These are phyloP conservation scores for Eciton burchellii DNA, from an alignment of 1,140 invertebrate species.

Conservation along the genomic window DNA sequence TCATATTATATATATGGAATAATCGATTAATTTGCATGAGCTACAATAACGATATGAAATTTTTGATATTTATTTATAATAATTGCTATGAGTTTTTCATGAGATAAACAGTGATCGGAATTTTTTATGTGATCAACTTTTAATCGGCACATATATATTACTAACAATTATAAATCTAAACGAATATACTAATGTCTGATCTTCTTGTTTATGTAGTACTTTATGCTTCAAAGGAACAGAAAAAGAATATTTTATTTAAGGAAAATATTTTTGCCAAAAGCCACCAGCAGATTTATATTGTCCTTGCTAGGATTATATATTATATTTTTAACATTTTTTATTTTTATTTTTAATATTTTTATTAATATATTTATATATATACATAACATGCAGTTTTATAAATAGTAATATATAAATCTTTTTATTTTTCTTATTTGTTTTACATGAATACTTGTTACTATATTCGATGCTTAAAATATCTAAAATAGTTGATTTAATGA, in stretches of 20 bases:
- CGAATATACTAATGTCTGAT: not conserved
- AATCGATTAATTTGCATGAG: conserved; percentile 58
- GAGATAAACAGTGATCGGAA: not conserved
- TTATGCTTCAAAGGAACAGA: not conserved
- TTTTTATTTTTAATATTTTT: no score
- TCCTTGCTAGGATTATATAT: not conserved
- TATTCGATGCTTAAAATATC: not conserved
- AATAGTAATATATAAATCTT: not conserved
- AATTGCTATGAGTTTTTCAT: conserved; percentile 20
- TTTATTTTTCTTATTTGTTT: not conserved
- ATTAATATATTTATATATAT: no score
- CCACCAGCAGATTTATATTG: conserved; percentile 18
- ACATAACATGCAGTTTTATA: not conserved
- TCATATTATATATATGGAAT: conserved; percentile 17
- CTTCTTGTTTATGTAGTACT: not conserved
- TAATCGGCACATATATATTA: not conserved
- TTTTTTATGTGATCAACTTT: conserved; percentile 20
- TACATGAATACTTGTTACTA: no score
- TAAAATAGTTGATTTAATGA: no score
- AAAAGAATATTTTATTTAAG: not conserved
- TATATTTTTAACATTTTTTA: no score
- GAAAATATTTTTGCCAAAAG: conserved; percentile 4
- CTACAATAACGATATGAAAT: conserved; percentile 6
- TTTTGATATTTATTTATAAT: not conserved
- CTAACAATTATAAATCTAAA: conserved; percentile 30